Conservation (phyloP, 2,113 vertebrate genomes). For the Rhinoderma darwinii region DNA sequence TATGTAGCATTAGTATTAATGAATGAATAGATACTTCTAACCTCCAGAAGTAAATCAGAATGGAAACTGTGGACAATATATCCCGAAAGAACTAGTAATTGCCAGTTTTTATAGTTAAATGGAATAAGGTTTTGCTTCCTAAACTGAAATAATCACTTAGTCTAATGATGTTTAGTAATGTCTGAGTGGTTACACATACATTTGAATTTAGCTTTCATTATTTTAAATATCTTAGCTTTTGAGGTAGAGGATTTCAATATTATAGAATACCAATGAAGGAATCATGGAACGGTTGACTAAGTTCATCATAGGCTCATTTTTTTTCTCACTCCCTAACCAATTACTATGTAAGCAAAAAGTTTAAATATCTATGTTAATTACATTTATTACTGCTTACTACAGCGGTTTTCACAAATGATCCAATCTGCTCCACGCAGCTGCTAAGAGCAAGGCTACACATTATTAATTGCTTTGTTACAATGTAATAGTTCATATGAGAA, state of each 20-base stretch:
- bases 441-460: conserved; percentile 60
- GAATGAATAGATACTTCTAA: neutral
- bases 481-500: conserved; percentile 57
- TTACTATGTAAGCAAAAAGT: conserved; percentile 65
- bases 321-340: conserved; percentile 58
- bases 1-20: neutral
- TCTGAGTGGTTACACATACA: neutral
- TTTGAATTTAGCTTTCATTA: conserved; percentile 29
- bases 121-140: neutral
- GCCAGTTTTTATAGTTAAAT: neutral
- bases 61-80: neutral
- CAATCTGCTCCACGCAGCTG: conserved; percentile 59
- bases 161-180: neutral
- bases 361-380: conserved; percentile 68
- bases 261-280: conserved; percentile 57
- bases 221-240: conserved; percentile 53
- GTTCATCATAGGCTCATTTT: conserved; percentile 65
- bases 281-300: conserved; percentile 61
- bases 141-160: conserved; percentile 10
- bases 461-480: conserved; percentile 59
- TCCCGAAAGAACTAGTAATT: neutral
- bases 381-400: conserved; percentile 66
- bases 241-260: conserved; percentile 63
- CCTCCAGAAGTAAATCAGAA: neutral
- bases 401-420: conserved; percentile 63